Conservation (phyloP, 2,797 vertebrate species). For the Anguilla marmorata region DNA sequence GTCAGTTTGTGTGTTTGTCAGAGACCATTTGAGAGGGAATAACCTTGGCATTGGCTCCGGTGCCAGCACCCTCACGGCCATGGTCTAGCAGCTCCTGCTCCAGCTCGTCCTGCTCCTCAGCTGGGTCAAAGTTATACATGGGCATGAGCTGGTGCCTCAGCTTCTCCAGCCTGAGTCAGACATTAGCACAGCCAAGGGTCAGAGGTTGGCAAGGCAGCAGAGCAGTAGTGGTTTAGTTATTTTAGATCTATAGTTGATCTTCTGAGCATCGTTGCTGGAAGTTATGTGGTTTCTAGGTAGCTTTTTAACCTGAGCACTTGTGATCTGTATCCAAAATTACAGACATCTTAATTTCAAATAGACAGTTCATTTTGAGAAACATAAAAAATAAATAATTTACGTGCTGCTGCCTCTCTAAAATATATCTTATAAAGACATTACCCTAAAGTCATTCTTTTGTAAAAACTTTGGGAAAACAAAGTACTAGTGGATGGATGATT, state of each 20-base stretch:
- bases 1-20: neutral
- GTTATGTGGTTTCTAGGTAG: neutral
- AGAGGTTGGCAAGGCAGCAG: neutral
- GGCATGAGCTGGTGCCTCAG: constrained; percentile 98
- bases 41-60: constrained; percentile 84
- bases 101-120: constrained; percentile 94
- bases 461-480: neutral
- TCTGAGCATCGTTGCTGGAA: neutral
- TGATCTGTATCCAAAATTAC: neutral
- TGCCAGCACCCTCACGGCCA: constrained; percentile 79
- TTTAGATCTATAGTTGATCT: neutral
- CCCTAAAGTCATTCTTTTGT: neutral
- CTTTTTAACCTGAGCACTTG: neutral
- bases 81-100: constrained; percentile 97
- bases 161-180: constrained; percentile 84
- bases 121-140: constrained; percentile 98
- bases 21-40: neutral
- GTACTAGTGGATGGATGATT: neutral
- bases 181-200: constrained; percentile 21
- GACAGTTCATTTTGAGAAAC: neutral
- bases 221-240: neutral
- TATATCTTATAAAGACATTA: neutral
- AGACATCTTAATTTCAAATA: neutral
- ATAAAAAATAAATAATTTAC: neutral
- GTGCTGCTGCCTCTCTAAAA: neutral